phyloP scores from a whole-genome alignment of 2,888 invertebrate genomes.

The Teleogryllus oceanicus region DNA sequence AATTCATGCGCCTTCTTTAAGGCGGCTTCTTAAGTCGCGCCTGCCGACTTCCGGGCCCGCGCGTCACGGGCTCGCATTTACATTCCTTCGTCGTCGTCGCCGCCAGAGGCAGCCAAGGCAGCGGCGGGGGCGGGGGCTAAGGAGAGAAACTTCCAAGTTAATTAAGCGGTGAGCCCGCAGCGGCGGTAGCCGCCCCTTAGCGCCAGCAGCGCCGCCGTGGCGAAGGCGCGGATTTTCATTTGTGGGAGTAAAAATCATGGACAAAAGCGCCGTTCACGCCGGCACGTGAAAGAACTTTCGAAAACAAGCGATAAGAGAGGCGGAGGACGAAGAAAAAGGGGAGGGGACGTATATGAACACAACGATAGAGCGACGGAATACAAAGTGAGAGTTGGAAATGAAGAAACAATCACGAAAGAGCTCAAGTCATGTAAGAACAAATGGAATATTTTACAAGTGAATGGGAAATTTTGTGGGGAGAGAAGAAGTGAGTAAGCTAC shows the following conservation, averaged over 20 bases:
- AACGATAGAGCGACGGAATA: too few species aligned
- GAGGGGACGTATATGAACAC: background rate
- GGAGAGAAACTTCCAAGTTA: conserved; percentile 6
- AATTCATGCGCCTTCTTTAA: background rate
- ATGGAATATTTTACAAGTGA: too few species aligned
- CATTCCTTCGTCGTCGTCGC: background rate
- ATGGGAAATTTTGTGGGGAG: too few species aligned
- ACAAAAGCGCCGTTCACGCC: background rate
- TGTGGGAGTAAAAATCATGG: background rate
- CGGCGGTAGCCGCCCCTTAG: background rate
- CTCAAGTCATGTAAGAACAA: too few species aligned
- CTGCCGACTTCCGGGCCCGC: conserved; percentile 1
- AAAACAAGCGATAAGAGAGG: background rate
- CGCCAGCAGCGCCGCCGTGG: background rate
- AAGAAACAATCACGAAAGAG: too few species aligned
- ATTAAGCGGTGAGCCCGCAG: background rate
- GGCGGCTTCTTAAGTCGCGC: background rate
- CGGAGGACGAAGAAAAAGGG: background rate
- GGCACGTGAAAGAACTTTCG: background rate
- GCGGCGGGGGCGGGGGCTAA: background rate
- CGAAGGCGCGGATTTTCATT: background rate
- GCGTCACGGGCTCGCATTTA: conserved; percentile 11
- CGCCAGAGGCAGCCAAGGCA: background rate
- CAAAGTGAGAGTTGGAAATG: too few species aligned
- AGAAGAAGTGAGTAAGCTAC: too few species aligned